phyloP scores from a whole-genome alignment of 2,113 vertebrate species.

The Argyrosomus japonicus region DNA sequence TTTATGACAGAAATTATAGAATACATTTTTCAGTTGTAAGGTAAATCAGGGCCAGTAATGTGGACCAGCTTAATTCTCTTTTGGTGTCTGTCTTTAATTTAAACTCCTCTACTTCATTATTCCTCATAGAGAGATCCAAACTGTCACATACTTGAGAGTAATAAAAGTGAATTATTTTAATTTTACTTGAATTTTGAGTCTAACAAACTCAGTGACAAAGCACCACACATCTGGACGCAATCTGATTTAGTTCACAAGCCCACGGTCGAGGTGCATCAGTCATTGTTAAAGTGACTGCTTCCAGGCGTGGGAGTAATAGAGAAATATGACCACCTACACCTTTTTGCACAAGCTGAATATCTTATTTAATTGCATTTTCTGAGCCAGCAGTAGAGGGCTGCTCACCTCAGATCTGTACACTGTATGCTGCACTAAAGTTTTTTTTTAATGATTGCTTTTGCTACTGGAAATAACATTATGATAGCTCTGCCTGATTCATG shows the following conservation, averaged over 20 bases:
- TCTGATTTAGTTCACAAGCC: conserved; percentile 44
- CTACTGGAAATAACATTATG: conserved; percentile 62
- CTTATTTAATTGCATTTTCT: conserved; percentile 63
- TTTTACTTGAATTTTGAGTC: conserved; percentile 34
- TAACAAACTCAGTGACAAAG: conserved; percentile 66
- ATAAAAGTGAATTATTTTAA: conserved; percentile 33
- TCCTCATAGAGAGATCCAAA: background rate
- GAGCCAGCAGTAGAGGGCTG: background rate
- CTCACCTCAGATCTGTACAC: conserved; percentile 8
- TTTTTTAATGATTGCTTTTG: conserved; percentile 40
- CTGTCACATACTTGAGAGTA: background rate
- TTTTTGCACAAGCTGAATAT: conserved; percentile 60
- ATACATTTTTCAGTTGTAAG: background rate
- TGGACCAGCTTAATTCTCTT: background rate
- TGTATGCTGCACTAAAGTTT: background rate
- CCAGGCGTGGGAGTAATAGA: conserved; percentile 63
- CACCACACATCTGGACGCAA: conserved; percentile 40
- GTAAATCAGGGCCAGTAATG: background rate
- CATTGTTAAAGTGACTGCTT: conserved; percentile 70
- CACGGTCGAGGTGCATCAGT: conserved; percentile 61
- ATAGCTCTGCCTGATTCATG: conserved; percentile 24
- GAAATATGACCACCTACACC: conserved; percentile 69
- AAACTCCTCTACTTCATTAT: background rate
- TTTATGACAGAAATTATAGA: background rate
- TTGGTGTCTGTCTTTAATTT: background rate